Evolutionary conservation across 2,888 invertebrate species (phyloP).

Genomic region (Cerastis rubricosa): DNA sequence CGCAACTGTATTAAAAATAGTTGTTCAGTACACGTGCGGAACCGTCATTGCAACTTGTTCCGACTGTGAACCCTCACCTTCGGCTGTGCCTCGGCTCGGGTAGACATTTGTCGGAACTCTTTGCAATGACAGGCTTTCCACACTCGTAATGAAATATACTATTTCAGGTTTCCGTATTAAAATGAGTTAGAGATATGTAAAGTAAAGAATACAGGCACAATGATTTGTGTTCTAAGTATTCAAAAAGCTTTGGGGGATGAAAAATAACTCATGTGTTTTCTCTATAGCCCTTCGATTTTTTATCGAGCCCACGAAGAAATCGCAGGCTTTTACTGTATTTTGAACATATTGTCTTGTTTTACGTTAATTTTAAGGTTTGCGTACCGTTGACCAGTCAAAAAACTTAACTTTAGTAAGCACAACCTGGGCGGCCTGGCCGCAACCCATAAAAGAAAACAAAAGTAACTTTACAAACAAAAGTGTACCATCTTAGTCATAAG

Average conservation of each 20-base stretch:
- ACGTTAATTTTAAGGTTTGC: not conserved
- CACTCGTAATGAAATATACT: no score
- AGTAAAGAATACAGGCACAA: not conserved
- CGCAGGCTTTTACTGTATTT: not conserved
- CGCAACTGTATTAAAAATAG: no score
- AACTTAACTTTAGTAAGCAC: not conserved
- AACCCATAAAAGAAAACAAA: not conserved
- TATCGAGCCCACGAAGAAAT: not conserved
- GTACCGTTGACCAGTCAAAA: not conserved
- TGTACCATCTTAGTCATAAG: constrained; percentile 66
- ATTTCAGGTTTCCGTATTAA: no score
- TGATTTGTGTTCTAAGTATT: not conserved
- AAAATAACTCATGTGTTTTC: not conserved
- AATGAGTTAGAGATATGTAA: no score
- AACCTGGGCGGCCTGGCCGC: not conserved
- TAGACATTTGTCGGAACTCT: no score
- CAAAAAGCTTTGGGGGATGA: not conserved
- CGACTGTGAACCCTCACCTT: no score
- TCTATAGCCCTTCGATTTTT: not conserved
- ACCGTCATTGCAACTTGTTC: no score
- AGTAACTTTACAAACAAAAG: constrained; percentile 64
- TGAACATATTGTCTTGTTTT: not conserved
- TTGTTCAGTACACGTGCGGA: no score
- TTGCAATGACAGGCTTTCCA: no score
- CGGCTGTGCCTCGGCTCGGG: no score